Base-by-base conservation (phyloP, 2,797 vertebrate genomes). In the Manis crassicaudata region DNA sequence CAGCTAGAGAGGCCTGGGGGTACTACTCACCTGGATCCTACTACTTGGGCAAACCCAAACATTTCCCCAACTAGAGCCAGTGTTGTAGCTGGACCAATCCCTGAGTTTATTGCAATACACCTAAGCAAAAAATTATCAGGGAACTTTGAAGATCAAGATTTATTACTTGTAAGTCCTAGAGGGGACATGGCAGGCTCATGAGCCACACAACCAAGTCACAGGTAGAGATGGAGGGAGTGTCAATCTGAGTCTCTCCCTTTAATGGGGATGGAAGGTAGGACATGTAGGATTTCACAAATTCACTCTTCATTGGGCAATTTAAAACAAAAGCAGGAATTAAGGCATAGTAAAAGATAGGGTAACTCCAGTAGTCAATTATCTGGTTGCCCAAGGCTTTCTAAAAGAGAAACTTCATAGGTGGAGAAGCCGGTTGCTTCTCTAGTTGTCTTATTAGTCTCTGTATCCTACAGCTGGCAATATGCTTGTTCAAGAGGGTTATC, bases 21-120 rank as follows among this genome's bases (percentile, higher is more conserved):
- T 1, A 0, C 29, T 1, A 0, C 29, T 52, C 32, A 23, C 50
- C 50, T 76, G 50, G 6, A 13, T 50, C 18, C 3, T n/a, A 54
- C 6, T n/a, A 23, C 54, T 23, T 21, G 46, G 32, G 73, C 29
- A 21, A 20, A 54, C 27, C 10, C 7, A 32, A n/a, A 14, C 25
- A 11, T 37, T 88, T 12, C n/a, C 46, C 17, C 60, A 62, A 14
- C 23, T 20, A 17, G 23, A 67, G 56, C 56, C 56, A 32, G 3
- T 17, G 43, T 20, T 80, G 35, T 60, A 68, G 37, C 54, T 13
- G 13, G 54, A 58, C 37, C 8, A 7, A 32, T 62, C 40, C 32
- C 32, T 76, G 40, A 50, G 43, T 58, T 63, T n/a, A 29, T 35
- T 14, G 2, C 11, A 76, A 52, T 1, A 25, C 72, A 37, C 21